These are phyloP conservation scores for Sinocyclocheilus grahami DNA, from an alignment of 2,113 vertebrate species.

Conservation along the genomic window DNA sequence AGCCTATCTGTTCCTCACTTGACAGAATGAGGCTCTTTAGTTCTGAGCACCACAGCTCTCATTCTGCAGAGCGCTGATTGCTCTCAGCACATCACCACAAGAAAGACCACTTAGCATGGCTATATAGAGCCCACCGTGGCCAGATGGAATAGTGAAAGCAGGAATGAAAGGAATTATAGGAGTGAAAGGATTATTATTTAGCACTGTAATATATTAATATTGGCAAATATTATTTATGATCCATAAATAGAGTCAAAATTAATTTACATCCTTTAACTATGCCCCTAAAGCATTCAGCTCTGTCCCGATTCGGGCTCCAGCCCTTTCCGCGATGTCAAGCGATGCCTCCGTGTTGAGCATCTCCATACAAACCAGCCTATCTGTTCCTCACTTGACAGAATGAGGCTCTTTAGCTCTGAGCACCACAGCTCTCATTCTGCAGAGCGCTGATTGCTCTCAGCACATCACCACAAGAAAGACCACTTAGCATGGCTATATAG, in stretches of 20 bases:
- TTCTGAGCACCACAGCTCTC: constrained; percentile 23
- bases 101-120: constrained; percentile 67
- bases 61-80: constrained; percentile 31
- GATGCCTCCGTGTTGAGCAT: neutral
- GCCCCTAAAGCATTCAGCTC: neutral
- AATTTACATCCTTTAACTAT: neutral
- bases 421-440: constrained; percentile 22
- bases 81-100: constrained; percentile 57
- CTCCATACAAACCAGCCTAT: neutral
- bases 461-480: constrained; percentile 59
- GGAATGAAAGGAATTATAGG: neutral
- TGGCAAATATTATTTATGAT: neutral
- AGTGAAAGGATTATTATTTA: neutral
- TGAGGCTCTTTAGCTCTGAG: constrained; percentile 29
- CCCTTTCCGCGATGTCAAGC: neutral
- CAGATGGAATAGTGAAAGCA: constrained; percentile 63
- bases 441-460: constrained; percentile 47
- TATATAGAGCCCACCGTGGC: constrained; percentile 55
- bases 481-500: constrained; percentile 66
- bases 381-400: constrained; percentile 5
- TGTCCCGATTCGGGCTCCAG: neutral
- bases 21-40: constrained; percentile 27
- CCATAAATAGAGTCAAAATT: neutral
- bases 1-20: neutral
- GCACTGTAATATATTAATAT: neutral